Evolutionary conservation across 2,888 invertebrate species (phyloP), one percentile per base, ranked within the genome.

Genomic region (Eupelmus urozonus): DNA sequence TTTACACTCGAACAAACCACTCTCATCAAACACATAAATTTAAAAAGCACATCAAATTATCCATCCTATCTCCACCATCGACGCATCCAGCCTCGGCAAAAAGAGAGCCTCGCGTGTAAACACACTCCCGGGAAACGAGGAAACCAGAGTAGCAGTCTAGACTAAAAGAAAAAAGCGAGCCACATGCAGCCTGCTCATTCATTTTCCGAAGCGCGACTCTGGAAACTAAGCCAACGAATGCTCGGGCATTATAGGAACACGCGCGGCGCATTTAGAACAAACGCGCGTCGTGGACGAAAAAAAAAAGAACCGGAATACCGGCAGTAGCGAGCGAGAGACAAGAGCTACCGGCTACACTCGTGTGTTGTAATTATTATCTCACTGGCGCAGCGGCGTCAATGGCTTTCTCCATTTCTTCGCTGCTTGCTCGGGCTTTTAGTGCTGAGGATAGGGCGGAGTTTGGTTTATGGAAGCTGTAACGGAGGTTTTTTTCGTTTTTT

Each of bases 271-370:
- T 72, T 63, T 72, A 20, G 55, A 63, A n/a, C n/a, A n/a, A n/a
- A 63, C 27, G 42, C 55, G 53, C 25, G 40, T 40, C n/a, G 23
- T 23, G 23, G 29, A 59, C 34, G 34, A 25, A 62, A 27, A 40
- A 66, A 75, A 67, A 62, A 51, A 40, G 49, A 75, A 67, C 74
- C 66, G 67, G 66, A 67, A 66, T 60, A 67, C 66, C 53, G 40
- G 29, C 23, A 49, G 16, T 18, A 49, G 49, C 7, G 49, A 20
- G 16, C 3, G 20, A 7, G 20, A 53, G 53, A 45, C 13, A 13
- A 16, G 16, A 45, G 16, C 2, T 45, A 45, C 45, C 34, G 34
- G 9, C 34, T 34, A 34, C 9, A 34, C 16, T 20, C 1, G 23
- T 2, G 49, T 59, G 62, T 25, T 55, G 65, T 65, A 73, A 73